Conservation (phyloP, 2,797 vertebrate genomes). For the Clarias platycephalus region DNA sequence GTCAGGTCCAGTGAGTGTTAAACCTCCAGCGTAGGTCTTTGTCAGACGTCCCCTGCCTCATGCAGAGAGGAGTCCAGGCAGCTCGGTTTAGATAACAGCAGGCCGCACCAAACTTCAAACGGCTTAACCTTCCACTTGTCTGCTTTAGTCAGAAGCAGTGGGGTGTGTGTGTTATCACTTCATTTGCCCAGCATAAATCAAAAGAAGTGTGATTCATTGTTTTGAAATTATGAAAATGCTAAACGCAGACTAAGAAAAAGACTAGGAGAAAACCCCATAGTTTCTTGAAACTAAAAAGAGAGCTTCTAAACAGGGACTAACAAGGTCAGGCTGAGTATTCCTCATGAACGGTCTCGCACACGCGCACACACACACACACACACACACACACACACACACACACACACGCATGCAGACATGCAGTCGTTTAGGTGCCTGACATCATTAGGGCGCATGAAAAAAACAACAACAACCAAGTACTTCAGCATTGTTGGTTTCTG, state of each 20-base stretch:
- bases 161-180: constrained; percentile 56
- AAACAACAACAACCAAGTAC: constrained; percentile 26
- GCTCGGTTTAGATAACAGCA: constrained; percentile 48
- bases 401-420: background rate
- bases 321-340: constrained; percentile 32
- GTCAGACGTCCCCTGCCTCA: constrained; percentile 33
- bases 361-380: background rate
- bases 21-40: constrained; percentile 33
- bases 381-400: constrained; percentile 6
- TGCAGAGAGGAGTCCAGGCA: constrained; percentile 23
- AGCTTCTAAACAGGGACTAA: constrained; percentile 27
- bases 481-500: constrained; percentile 54
- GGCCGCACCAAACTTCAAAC: constrained; percentile 52
- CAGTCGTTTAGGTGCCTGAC: constrained; percentile 38
- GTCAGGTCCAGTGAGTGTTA: constrained; percentile 29
- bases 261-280: background rate
- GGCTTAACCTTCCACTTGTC: constrained; percentile 58
- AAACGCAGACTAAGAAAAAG: constrained; percentile 18
- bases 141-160: constrained; percentile 50
- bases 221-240: constrained; percentile 47
- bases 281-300: constrained; percentile 19
- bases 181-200: constrained; percentile 55
- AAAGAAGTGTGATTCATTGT: constrained; percentile 50
- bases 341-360: background rate
- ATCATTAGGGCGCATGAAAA: constrained; percentile 44